Base-by-base conservation (phyloP, 1,140 invertebrate genomes). In the Atta texana region DNA sequence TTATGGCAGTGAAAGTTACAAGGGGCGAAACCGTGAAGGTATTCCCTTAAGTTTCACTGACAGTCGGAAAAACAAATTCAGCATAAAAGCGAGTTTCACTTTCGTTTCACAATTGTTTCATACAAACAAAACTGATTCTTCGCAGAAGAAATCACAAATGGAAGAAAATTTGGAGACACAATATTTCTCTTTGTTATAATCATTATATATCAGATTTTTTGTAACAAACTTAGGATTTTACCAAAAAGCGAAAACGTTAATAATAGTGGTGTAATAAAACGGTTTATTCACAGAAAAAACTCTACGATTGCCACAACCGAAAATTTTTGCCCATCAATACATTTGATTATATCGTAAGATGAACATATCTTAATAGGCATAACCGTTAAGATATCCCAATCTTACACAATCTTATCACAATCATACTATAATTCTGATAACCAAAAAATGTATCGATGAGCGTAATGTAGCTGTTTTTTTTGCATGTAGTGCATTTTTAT, bases 1-100 rank as follows among this genome's bases (percentile, higher is more conserved):
- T 95, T 95, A 94, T 94, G 93, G 93, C 68, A 92, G 94, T 93
- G 94, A 95, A 95, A 95, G 94, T 95, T 92, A 51, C 85, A 91
- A 93, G 92, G 92, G 92, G 92, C 93, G 91, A 91, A 87, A 66
- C 87, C 88, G 86, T 91, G 88, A 91, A 86, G 88, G 76, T 85
- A 81, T 91, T 85, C 77, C 92, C 93, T 93, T 94, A 87, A 90
- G 82, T 89, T 89, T 92, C 92, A 88, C 80, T 55, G 75, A 69
- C 85, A 89, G 86, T 88, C 82, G 82, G 92, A 94, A 95, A 94
- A 94, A 93, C 91, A 88, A 87, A 90, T 78, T 92, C 92, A 92
- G 94, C 93, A 88, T 88, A 74, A 68, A 66, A 69, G 66, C 63
- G 88, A 94, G 92, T 94, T 94, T 95, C 91, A 94, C 94, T 94